Percentiles rank a stretch among this genome's conserved stretches.
Evolutionary conservation across 2,113 vertebrate species (phyloP).

Genomic region (Pionites leucogaster): DNA sequence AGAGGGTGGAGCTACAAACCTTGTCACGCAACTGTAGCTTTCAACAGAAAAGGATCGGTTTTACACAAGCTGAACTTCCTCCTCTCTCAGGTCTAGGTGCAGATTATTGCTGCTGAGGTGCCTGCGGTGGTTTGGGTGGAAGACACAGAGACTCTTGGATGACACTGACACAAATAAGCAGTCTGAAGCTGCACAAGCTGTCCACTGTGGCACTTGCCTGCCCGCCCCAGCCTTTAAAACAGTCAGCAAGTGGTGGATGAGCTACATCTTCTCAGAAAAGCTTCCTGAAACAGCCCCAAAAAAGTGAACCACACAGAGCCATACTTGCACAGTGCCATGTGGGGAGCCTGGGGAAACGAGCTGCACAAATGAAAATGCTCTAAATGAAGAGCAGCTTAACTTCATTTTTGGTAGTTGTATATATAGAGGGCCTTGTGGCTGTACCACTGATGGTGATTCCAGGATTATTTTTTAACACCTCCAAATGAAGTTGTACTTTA

Average conservation of each 20-base stretch:
- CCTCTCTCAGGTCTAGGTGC: not conserved
- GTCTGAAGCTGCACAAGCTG: not conserved
- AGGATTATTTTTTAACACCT: not conserved
- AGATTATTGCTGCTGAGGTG: not conserved
- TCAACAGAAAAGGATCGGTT: not conserved
- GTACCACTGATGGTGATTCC: not conserved
- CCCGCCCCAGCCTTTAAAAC: not conserved
- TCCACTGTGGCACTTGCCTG: not conserved
- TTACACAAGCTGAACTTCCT: not conserved
- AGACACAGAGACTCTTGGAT: not conserved
- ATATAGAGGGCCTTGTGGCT: not conserved
- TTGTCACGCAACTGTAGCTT: not conserved
- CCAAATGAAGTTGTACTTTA: not conserved
- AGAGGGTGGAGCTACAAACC: not conserved
- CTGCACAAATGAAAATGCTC: not conserved
- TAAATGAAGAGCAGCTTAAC: not conserved
- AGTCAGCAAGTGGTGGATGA: accelerated
- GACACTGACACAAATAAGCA: not conserved
- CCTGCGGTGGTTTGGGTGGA: not conserved
- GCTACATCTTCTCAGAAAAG: not conserved
- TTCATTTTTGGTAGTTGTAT: not conserved
- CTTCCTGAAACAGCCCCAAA: not conserved
- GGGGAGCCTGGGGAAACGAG: not conserved
- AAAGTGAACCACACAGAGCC: not conserved
- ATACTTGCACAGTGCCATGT: not conserved